Conservation (phyloP, 2,113 vertebrate species). For the Psittacara wagleri region DNA sequence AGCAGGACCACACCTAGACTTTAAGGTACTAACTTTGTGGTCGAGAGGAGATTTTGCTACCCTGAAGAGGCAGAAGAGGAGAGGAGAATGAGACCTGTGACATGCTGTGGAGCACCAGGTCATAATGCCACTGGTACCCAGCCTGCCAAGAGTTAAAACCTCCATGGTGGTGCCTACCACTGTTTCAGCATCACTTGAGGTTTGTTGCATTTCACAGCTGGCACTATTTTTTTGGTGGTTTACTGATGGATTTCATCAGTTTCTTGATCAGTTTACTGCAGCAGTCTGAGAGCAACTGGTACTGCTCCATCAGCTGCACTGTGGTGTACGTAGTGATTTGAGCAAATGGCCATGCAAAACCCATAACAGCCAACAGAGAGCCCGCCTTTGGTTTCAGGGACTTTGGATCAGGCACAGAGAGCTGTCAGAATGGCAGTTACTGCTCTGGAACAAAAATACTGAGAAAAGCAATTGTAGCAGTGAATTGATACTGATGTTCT, state of each 20-base stretch:
- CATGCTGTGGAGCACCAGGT: background rate
- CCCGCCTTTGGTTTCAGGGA: background rate
- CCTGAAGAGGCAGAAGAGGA: background rate
- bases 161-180: fast-evolving
- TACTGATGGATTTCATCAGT: background rate
- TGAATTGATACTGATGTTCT: constrained; percentile 24
- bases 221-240: background rate
- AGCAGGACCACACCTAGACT: background rate
- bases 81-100: background rate
- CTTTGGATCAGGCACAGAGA: constrained; percentile 5
- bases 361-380: fast-evolving
- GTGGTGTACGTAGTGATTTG: fast-evolving
- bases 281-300: background rate
- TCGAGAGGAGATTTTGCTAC: background rate
- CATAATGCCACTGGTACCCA: fast-evolving
- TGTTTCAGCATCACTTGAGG: fast-evolving
- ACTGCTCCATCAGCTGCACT: background rate
- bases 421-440: background rate
- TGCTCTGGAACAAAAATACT: constrained; percentile 19
- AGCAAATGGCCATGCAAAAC: background rate
- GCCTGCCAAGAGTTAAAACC: background rate
- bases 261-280: background rate
- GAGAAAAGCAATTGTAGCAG: background rate
- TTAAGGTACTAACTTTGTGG: background rate
- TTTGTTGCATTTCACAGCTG: background rate